Percentiles rank a stretch among this genome's conserved stretches.
Evolutionary conservation across 2,797 vertebrate species (phyloP).

Genomic region (Merluccius polli): DNA sequence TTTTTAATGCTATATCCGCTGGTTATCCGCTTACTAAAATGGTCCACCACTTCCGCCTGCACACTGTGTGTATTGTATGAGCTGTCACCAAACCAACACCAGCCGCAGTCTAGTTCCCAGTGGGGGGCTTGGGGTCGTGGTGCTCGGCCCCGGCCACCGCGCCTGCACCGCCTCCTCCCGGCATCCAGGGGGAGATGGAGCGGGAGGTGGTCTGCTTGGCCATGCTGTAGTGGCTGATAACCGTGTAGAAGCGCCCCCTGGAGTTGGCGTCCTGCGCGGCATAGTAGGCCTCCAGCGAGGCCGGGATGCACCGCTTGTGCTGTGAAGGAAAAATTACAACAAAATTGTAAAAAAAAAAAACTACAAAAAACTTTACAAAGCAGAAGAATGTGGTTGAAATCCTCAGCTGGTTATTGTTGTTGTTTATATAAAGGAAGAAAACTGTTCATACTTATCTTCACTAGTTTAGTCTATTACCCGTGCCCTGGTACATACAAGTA

Average conservation of each 20-base stretch:
- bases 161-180: slow-evolving; percentile 70
- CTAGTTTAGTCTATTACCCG: neutral
- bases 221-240: slow-evolving; percentile 99
- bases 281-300: slow-evolving; percentile 95
- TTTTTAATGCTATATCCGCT: neutral
- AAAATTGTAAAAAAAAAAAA: neutral
- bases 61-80: neutral
- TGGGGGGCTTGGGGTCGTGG: slow-evolving; percentile 86
- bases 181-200: slow-evolving; percentile 93
- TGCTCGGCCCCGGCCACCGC: slow-evolving; percentile 45
- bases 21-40: neutral
- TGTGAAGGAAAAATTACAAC: slow-evolving; percentile 44
- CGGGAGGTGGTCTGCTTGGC: slow-evolving; percentile 97
- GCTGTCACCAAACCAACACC: too few relatives aligned
- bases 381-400: too few relatives aligned
- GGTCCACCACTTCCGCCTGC: neutral
- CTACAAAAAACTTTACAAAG: too few relatives aligned
- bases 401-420: neutral
- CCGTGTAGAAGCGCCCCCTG: slow-evolving; percentile 93
- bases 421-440: neutral
- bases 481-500: too few relatives aligned
- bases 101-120: slow-evolving; percentile 40
- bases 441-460: neutral
- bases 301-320: slow-evolving; percentile 98
- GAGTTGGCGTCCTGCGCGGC: slow-evolving; percentile 93